These are phyloP conservation scores for Meandrusa payeni DNA, from an alignment of 2,888 invertebrate species.

Conservation along the genomic window DNA sequence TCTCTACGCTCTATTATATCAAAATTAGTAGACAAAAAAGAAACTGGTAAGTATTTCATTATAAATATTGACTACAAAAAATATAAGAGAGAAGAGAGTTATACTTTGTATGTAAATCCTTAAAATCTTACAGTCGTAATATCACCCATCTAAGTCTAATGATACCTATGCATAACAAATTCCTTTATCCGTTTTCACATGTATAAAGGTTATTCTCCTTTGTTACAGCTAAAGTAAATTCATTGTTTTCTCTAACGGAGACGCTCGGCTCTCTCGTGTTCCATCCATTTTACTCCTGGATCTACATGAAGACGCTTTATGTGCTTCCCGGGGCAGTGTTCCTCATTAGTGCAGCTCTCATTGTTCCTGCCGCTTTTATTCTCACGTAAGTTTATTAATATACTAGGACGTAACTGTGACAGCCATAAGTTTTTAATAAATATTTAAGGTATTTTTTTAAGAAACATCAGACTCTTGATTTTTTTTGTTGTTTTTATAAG, in stretches of 20 bases:
- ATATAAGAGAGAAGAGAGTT: too few relatives aligned
- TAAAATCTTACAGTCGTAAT: too few relatives aligned
- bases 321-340: slow-evolving; percentile 64
- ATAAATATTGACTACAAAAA: too few relatives aligned
- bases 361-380: slow-evolving; percentile 57
- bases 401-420: not conserved
- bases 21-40: slow-evolving; percentile 69
- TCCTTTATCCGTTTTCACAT: slow-evolving; percentile 1
- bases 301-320: slow-evolving; percentile 67
- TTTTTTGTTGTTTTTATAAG: too few relatives aligned
- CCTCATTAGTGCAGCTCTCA: slow-evolving; percentile 55
- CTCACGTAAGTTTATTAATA: slow-evolving; percentile 50
- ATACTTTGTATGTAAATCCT: too few relatives aligned
- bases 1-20: slow-evolving; percentile 70
- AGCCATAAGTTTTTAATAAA: not conserved
- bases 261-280: slow-evolving; percentile 64
- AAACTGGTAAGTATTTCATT: slow-evolving; percentile 64
- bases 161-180: too few relatives aligned
- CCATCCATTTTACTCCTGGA: slow-evolving; percentile 69
- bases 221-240: slow-evolving; percentile 68
- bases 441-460: too few relatives aligned
- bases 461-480: too few relatives aligned
- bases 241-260: slow-evolving; percentile 67
- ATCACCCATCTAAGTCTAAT: too few relatives aligned
- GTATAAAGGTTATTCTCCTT: slow-evolving; percentile 13